Percentiles rank a stretch among this genome's conserved stretches.
Conservation (phyloP, 2,113 vertebrate genomes). For the Lethenteron camtschaticum region DNA sequence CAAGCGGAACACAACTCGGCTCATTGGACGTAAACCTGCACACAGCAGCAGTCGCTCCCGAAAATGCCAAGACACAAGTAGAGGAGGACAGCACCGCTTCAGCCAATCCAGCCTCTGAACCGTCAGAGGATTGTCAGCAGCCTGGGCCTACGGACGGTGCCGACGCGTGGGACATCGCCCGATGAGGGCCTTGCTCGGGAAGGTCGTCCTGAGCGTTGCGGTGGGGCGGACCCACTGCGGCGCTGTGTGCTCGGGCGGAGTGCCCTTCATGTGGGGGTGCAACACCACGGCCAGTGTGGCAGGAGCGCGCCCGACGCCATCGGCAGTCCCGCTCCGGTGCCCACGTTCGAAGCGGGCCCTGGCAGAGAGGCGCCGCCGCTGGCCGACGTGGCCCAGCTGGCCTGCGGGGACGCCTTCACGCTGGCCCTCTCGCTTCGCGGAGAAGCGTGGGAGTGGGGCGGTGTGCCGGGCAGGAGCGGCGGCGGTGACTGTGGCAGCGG, state of each 20-base stretch:
- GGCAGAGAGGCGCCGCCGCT: constrained; percentile 21
- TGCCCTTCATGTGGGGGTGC: constrained; percentile 82
- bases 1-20: too few relatives aligned
- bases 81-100: too few relatives aligned
- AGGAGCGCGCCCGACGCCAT: constrained; percentile 30
- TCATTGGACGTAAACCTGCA: too few relatives aligned
- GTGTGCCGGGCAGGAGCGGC: constrained; percentile 44
- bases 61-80: too few relatives aligned
- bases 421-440: constrained; percentile 49
- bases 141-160: too few relatives aligned
- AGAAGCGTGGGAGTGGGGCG: constrained; percentile 92
- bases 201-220: constrained; percentile 44
- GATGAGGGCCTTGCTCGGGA: constrained; percentile 18
- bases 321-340: constrained; percentile 44
- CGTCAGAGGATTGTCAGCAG: too few relatives aligned
- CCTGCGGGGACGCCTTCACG: constrained; percentile 65
- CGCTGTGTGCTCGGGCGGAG: constrained; percentile 53
- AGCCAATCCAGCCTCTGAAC: too few relatives aligned
- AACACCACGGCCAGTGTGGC: constrained; percentile 75
- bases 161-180: too few relatives aligned
- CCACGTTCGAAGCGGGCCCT: constrained; percentile 35
- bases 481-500: constrained; percentile 12
- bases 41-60: too few relatives aligned
- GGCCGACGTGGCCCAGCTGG: constrained; percentile 47
- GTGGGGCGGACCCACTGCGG: constrained; percentile 64